These are phyloP conservation scores for Shinisaurus crocodilurus DNA, from an alignment of 2,113 vertebrate genomes.

Conservation along the genomic window DNA sequence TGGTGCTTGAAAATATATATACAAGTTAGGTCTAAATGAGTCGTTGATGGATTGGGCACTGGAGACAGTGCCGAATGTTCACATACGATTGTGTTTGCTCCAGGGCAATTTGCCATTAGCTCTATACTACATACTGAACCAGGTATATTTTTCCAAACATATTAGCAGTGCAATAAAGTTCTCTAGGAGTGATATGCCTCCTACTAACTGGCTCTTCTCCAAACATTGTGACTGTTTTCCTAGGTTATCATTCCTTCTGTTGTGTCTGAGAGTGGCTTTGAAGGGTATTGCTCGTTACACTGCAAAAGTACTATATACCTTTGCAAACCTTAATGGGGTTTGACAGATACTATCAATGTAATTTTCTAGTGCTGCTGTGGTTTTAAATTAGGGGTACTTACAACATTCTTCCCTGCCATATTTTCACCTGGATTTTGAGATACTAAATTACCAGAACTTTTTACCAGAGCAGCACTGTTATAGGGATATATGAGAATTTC, in stretches of 20 bases:
- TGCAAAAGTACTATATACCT: no score
- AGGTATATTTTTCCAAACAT: background rate
- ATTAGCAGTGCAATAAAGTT: background rate
- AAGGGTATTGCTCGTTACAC: no score
- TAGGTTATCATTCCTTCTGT: background rate
- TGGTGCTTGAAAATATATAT: background rate
- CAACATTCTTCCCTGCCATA: background rate
- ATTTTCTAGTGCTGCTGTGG: conserved; percentile 2
- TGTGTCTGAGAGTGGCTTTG: background rate
- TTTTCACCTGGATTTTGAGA: background rate
- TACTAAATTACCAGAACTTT: background rate
- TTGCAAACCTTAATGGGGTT: no score
- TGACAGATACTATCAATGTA: background rate
- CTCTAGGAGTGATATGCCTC: background rate
- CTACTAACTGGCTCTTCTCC: background rate
- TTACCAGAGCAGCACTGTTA: background rate
- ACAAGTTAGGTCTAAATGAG: background rate
- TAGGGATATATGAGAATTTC: no score
- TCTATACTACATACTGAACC: background rate
- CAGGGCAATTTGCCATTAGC: background rate
- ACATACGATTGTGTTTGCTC: background rate
- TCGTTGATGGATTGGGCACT: background rate
- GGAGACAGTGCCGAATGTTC: background rate
- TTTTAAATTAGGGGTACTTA: background rate
- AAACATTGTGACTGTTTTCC: background rate